These are phyloP conservation scores for Phataginus tetradactyla DNA, from an alignment of 2,797 vertebrate species.

Conservation along the genomic window DNA sequence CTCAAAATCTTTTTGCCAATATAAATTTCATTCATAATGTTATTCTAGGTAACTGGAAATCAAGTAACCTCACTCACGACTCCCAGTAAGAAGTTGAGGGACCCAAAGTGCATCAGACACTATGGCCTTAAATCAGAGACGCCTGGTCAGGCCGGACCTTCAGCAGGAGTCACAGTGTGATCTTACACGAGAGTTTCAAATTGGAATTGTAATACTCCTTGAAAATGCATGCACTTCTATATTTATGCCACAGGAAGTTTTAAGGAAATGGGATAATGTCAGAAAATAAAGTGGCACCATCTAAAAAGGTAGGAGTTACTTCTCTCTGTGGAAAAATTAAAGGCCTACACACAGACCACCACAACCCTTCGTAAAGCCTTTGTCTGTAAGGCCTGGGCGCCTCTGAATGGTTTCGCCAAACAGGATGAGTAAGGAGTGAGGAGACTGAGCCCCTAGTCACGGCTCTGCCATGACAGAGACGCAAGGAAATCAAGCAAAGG, in stretches of 20 bases:
- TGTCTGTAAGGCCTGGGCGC: rapidly evolving
- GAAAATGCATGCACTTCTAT: background rate
- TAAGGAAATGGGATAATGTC: background rate
- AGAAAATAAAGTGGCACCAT: background rate
- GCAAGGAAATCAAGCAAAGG: background rate
- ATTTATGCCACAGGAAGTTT: rapidly evolving
- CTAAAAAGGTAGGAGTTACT: background rate
- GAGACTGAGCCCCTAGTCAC: background rate
- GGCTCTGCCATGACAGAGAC: background rate
- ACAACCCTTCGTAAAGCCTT: too few relatives aligned
- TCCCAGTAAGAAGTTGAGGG: background rate
- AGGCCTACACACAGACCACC: background rate
- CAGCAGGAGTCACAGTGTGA: background rate
- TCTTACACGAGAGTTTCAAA: background rate
- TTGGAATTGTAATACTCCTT: background rate
- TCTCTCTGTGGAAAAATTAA: background rate
- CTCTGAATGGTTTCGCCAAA: rapidly evolving
- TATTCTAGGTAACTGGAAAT: background rate
- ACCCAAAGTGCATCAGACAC: rapidly evolving
- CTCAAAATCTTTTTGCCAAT: background rate
- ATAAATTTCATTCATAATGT: background rate
- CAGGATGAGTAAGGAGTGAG: rapidly evolving
- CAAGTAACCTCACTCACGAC: background rate
- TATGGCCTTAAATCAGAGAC: background rate
- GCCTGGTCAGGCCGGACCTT: background rate